Base-by-base conservation (phyloP, 2,113 vertebrate species). In the Electrona antarctica region DNA sequence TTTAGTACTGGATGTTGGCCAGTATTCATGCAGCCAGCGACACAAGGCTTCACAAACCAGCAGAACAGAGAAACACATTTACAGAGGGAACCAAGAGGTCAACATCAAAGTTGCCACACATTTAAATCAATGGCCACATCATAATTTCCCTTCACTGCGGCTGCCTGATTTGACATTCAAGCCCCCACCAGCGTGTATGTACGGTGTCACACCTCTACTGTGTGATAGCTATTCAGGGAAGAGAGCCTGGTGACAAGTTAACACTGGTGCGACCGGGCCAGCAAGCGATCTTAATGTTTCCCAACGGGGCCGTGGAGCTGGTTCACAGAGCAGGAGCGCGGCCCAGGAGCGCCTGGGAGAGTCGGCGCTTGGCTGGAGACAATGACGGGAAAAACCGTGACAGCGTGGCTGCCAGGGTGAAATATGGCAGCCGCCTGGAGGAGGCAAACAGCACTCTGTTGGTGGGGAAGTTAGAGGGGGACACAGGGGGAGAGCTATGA, bases 341-440 rank as follows among this genome's bases (percentile, higher is more conserved):
- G 82, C 82, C 80, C 82, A 71, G 73, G 33, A 71, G 71, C 87
- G 89, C 88, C 90, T 64, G 54, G 4, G 0, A 67, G 71, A 92
- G 94, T 93, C 89, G 87, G 79, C 83, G 88, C 79, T 8, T 45
- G 69, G 50, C 73, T 41, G 33, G 76, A 85, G 93, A 96, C 94
- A 96, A 95, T 94, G 90, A 77, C 72, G 92, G 94, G 93, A 92
- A 94, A 21, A 93, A 84, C 81, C 67, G 51, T 54, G 69, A 90
- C 62, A 80, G 71, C 54, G 60, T 41, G 71, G 80, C 59, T 3
- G 55, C 77, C 58, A 74, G 81, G 87, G 87, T 89, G 89, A 92
- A 91, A 91, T 91, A 88, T 70, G 81, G 75, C 89, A 87, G 80
- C 88, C 87, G 33, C 33, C 33, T 2, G 33, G 87, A 87, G 78